Percentiles rank a stretch among this genome's conserved stretches.
Conservation (phyloP, 2,113 vertebrate species). For the Muntiacus reevesi region DNA sequence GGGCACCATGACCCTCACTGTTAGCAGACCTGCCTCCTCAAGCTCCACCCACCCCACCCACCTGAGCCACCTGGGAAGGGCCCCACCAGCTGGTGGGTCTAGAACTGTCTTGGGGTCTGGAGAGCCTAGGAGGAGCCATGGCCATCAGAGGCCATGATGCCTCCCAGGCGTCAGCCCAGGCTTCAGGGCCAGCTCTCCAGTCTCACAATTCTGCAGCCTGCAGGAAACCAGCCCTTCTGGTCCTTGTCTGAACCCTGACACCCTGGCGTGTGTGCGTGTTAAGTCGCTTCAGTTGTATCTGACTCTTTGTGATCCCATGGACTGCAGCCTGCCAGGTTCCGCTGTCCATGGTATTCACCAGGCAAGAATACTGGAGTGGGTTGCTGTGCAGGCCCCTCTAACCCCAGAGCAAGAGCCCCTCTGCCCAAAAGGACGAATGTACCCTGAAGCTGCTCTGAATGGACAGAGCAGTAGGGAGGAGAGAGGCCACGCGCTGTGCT, state of each 20-base stretch:
- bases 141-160: neutral
- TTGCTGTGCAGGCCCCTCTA: neutral
- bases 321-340: neutral
- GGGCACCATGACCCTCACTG: neutral
- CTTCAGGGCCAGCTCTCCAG: neutral
- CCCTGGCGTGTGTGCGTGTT: neutral
- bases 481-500: accelerated
- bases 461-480: accelerated
- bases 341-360: neutral
- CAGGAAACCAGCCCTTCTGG: neutral
- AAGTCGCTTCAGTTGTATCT: neutral
- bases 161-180: accelerated
- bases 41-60: neutral
- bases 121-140: neutral
- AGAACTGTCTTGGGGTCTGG: neutral
- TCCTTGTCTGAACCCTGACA: neutral
- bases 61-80: neutral
- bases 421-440: neutral
- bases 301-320: neutral
- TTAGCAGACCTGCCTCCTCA: no score
- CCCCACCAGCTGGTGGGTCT: neutral
- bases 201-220: no score
- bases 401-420: neutral
- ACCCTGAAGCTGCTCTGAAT: neutral
- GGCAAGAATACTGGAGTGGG: neutral